Base-by-base conservation (phyloP, 2,888 invertebrate genomes). In the Fragum sueziense region DNA sequence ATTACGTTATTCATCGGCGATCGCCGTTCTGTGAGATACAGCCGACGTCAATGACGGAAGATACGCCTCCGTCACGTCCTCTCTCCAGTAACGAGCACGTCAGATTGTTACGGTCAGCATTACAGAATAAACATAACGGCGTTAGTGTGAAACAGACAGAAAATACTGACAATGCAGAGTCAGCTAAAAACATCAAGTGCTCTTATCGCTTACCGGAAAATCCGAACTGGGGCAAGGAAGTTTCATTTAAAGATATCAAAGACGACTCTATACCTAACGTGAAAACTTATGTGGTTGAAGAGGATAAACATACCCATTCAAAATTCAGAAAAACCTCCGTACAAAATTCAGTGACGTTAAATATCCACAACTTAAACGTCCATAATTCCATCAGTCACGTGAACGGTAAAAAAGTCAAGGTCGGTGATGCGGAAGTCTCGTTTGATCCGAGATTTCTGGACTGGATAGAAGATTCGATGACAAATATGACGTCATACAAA, bases 241-340 rank as follows among this genome's bases (percentile, higher is more conserved):
- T 84, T 17, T 85, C 81, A 27, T 85, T 85, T 57, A 84, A 81
- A 47, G 87, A 87, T 41, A 82, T 80, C 0, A 84, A 84, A 74
- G 86, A 86, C 62, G 87, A 86, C 51, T 57, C 82, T 17, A 85
- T 87, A 57, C 86, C 87, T 0, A 87, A 80, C 69, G 87, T 87
- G 0, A 86, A 86, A 73, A 87, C 87, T 14, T 87, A 87, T 27
- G 86, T 86, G 22, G 77, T 87, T 1, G 85, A 86, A 62, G 80
- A 84, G 41, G 82, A 80, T 33, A 70, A 57, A 20, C 4, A 65
- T 41, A 74, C 70, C 9, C 70, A 78, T 59, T 61, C 75, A 0
- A 84, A 80, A 34, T 80, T 79, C 37, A 84, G 79, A 67, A 84
- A 84, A 73, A 80, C 74, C 29, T 74, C 82, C 25, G 70, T 80